These are phyloP conservation scores for Copidosoma floridanum DNA, from an alignment of 1,140 invertebrate species.

Conservation along the genomic window DNA sequence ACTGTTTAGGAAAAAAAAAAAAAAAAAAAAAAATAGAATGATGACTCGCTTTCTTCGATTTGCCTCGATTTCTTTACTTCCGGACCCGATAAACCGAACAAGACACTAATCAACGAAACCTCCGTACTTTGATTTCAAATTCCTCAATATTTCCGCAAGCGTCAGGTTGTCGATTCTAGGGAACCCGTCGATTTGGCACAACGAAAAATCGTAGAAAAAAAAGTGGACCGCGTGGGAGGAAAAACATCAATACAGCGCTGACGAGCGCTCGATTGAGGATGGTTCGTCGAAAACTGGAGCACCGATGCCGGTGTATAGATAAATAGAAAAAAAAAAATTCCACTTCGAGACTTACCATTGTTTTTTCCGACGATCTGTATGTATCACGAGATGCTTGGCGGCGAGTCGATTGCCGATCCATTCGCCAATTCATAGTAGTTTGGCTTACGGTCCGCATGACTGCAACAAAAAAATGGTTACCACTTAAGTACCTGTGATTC, in stretches of 20 bases:
- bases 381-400: conserved; percentile 24
- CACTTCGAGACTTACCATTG: conserved; percentile 11
- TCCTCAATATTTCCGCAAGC: neutral
- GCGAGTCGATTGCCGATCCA: conserved; percentile 21
- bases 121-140: conserved; percentile 3
- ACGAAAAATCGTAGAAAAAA: neutral
- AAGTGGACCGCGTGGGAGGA: neutral
- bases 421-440: conserved; percentile 15
- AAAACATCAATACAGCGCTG: neutral
- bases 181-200: neutral
- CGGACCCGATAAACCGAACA: no score
- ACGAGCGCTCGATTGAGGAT: no score
- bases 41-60: no score
- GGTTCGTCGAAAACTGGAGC: conserved; percentile 16
- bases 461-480: conserved; percentile 21
- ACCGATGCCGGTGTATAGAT: conserved; percentile 4
- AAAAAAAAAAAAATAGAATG: no score
- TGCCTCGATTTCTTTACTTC: no score
- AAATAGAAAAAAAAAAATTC: no score
- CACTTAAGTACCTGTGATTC: no score
- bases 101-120: no score
- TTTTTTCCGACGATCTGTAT: conserved; percentile 20
- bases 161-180: neutral
- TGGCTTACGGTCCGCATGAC: conserved; percentile 12
- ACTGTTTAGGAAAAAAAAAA: no score